Evolutionary conservation across 2,113 vertebrate species (phyloP).

Genomic region (Actenoides hombroni): DNA sequence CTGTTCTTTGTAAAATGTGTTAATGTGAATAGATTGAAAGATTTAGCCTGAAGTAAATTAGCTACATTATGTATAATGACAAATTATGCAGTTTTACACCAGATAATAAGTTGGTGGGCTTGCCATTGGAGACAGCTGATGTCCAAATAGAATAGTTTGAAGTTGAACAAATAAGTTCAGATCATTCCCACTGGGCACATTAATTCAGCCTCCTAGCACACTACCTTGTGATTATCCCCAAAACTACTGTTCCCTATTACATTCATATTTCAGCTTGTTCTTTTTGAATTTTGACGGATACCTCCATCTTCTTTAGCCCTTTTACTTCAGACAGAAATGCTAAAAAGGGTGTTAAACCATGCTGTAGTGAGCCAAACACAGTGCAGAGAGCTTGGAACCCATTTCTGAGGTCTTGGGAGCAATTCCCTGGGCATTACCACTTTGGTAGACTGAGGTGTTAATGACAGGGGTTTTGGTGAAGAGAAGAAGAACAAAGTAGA

Average conservation of each 20-base stretch:
- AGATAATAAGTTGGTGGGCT: neutral
- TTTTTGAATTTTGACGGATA: neutral
- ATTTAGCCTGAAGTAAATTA: conserved; percentile 23
- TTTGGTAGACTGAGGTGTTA: neutral
- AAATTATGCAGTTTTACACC: conserved; percentile 40
- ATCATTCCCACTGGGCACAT: neutral
- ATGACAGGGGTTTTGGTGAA: neutral
- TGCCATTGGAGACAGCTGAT: neutral
- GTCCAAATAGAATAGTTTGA: conserved; percentile 3
- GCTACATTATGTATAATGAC: conserved; percentile 14
- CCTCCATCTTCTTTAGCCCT: neutral
- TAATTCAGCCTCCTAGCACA: neutral
- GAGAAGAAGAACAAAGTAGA: neutral
- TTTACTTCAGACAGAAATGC: neutral
- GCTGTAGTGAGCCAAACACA: neutral
- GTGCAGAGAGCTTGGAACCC: neutral
- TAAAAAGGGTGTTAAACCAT: neutral
- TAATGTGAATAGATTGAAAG: neutral
- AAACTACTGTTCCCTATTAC: neutral
- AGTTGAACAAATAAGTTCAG: neutral
- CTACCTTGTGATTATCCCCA: neutral
- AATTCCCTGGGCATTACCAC: neutral
- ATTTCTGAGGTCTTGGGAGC: neutral
- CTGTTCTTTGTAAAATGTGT: neutral
- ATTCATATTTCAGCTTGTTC: neutral